Base-by-base conservation (phyloP, 2,888 invertebrate species). In the Tetranychus truncatus region DNA sequence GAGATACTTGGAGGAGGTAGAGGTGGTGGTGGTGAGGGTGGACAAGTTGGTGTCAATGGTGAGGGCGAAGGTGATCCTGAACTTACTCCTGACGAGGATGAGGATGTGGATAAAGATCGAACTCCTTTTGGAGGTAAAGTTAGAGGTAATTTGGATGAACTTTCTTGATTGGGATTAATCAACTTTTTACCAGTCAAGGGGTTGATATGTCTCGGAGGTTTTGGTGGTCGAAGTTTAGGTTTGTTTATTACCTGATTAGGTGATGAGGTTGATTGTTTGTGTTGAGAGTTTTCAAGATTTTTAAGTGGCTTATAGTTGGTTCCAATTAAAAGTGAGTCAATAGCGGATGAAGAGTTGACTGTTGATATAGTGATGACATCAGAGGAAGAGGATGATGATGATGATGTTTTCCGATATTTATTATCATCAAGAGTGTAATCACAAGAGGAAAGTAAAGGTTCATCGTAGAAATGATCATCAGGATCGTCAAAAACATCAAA, bases 401-500 rank as follows among this genome's bases (percentile, higher is more conserved):
- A 11, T 55, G 55, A 55, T 55, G 55, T 9, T 9, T 69, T 69
- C 8, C 24, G 67, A 69, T 69, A 20, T 9, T 69, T 69, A 21
- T 21, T 18, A 21, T 69, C 5, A 21, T 69, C 69, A 69, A n/a
- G 67, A 34, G 34, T 34, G 34, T 20, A 24, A 69, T 69, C 69
- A 69, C 11, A 20, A 21, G 69, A 11, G 18, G 69, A 24, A 6
- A 69, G 20, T 69, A 69, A 21, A 9, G 69, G 69, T 24, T 69
- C 69, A 69, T 69, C 69, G 6, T 69, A 69, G 20, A 69, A 69
- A 69, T 69, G 69, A 69, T 69, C 69, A 20, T 69, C 69, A 20
- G 69, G 69, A 69, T 69, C 34, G 34, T 69, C 69, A 8, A 24
- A 69, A 20, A 69, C 69, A 21, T 69, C 69, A 69, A 69, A 69